These are phyloP conservation scores for Chelonus insularis DNA, from an alignment of 1,140 invertebrate species.

Conservation along the genomic window DNA sequence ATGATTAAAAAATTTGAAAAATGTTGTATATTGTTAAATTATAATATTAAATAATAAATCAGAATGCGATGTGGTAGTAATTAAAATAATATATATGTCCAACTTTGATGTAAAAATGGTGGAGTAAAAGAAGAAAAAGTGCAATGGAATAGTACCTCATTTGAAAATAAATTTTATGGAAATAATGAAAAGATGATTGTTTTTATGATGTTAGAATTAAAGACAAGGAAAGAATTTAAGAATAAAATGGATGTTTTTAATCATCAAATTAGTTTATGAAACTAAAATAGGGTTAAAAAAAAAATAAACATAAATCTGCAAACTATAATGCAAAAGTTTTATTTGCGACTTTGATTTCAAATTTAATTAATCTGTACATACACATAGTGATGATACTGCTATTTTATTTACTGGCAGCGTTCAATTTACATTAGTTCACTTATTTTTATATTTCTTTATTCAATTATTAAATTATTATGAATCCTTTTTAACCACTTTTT, in stretches of 20 bases:
- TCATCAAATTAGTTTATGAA: neutral
- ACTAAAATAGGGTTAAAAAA: neutral
- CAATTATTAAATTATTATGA: neutral
- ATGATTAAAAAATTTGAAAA: neutral
- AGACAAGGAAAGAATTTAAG: no score
- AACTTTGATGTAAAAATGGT: neutral
- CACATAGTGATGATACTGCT: neutral
- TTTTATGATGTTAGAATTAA: neutral
- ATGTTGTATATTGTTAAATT: neutral
- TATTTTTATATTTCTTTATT: neutral
- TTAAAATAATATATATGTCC: neutral
- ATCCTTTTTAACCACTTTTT: neutral
- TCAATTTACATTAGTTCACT: conserved; percentile 11
- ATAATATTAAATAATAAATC: neutral
- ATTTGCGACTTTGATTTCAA: conserved; percentile 15
- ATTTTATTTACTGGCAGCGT: neutral
- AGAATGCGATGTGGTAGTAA: neutral
- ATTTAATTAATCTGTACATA: conserved; percentile 2
- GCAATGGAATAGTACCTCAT: neutral
- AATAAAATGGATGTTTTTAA: no score
- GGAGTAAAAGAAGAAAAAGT: neutral
- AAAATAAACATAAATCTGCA: neutral
- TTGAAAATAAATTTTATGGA: no score
- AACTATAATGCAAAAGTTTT: conserved; percentile 11
- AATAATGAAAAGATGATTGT: neutral